These are phyloP conservation scores for Alitta virens DNA, from an alignment of 2,888 invertebrate species.

Conservation along the genomic window DNA sequence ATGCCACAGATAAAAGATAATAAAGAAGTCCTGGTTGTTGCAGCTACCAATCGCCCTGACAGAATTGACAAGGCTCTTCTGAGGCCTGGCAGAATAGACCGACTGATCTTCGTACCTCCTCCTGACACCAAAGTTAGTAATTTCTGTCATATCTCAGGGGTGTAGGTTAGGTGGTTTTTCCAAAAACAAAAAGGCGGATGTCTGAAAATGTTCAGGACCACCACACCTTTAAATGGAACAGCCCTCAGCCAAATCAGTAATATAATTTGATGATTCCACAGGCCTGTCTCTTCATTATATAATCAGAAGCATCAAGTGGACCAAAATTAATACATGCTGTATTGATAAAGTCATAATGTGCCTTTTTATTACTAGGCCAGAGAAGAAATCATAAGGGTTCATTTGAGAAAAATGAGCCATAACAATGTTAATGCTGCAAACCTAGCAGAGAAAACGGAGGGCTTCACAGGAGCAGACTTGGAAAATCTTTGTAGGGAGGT, in stretches of 20 bases:
- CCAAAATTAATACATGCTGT: neutral
- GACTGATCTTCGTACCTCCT: constrained; percentile 64
- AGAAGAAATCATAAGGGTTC: constrained; percentile 58
- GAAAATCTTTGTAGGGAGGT: constrained; percentile 65
- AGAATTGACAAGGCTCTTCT: constrained; percentile 66
- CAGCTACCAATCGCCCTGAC: constrained; percentile 68
- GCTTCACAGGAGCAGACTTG: constrained; percentile 67
- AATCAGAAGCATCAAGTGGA: too few relatives aligned
- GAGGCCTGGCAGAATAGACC: constrained; percentile 67
- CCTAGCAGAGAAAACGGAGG: constrained; percentile 60
- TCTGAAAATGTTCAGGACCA: too few relatives aligned
- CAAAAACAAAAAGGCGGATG: too few relatives aligned
- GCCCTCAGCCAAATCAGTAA: too few relatives aligned
- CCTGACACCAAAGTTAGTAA: constrained; percentile 62
- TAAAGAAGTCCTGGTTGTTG: constrained; percentile 63
- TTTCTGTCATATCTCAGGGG: too few relatives aligned
- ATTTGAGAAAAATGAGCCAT: constrained; percentile 50
- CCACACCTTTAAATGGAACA: too few relatives aligned
- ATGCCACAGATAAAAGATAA: constrained; percentile 19
- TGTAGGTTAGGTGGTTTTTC: too few relatives aligned
- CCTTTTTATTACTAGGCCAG: constrained; percentile 33
- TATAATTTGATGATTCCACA: too few relatives aligned
- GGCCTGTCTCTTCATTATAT: too few relatives aligned
- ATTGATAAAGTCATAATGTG: neutral
- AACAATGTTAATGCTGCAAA: constrained; percentile 46